These are phyloP conservation scores for Pherbina coryleti DNA, from an alignment of 2,888 invertebrate species.

Conservation along the genomic window DNA sequence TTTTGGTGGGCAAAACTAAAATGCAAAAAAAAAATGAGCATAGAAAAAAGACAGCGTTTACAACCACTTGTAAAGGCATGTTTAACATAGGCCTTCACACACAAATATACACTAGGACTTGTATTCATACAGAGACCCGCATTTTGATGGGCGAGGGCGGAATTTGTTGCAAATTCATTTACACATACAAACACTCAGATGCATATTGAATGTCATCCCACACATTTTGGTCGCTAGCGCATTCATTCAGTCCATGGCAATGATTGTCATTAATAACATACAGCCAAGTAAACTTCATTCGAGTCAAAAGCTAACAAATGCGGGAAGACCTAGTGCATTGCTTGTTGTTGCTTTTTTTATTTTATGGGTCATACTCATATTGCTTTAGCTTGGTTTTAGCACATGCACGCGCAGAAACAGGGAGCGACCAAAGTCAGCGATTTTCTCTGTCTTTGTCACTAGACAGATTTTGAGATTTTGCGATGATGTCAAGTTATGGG, in stretches of 20 bases:
- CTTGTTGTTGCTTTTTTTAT: no score
- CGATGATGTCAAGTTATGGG: no score
- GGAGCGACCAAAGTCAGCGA: neutral
- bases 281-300: constrained; percentile 53
- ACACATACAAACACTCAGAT: constrained; percentile 13
- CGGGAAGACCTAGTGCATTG: neutral
- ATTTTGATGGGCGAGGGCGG: constrained; percentile 5
- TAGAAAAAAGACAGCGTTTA: neutral
- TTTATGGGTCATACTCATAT: no score
- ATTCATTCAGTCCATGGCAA: constrained; percentile 47
- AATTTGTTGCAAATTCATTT: constrained; percentile 3
- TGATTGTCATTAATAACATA: constrained; percentile 53
- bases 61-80: constrained; percentile 29
- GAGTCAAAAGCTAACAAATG: constrained; percentile 5
- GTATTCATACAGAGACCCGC: neutral
- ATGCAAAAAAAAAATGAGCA: neutral
- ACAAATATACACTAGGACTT: neutral
- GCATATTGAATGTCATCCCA: neutral
- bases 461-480: no score
- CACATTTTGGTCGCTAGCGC: constrained; percentile 5
- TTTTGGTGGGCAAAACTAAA: neutral
- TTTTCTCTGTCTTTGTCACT: neutral
- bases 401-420: no score
- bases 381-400: no score
- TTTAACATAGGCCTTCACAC: constrained; percentile 6